Evolutionary conservation across 2,888 invertebrate genomes (phyloP).

Genomic region (Oasisia sp.): DNA sequence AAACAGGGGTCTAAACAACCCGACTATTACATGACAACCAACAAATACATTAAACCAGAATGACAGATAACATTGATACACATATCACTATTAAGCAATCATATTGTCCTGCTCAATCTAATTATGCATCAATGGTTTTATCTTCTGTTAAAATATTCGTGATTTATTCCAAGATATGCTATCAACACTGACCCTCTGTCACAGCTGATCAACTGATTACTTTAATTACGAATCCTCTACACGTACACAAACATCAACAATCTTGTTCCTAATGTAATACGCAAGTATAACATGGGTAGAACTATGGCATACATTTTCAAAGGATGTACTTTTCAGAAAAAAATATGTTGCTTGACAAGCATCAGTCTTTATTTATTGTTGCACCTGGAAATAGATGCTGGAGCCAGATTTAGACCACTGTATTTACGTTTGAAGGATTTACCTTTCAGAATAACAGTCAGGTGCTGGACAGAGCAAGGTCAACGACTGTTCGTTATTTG

Average conservation of each 20-base stretch:
- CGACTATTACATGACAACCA: not conserved
- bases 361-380: no score
- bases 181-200: not conserved
- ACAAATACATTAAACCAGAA: not conserved
- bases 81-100: not conserved
- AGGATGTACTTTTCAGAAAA: no score
- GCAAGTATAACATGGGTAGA: not conserved
- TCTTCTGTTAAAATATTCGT: not conserved
- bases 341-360: no score
- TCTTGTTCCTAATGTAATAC: not conserved
- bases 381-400: no score
- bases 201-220: not conserved
- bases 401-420: no score
- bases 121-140: not conserved
- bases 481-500: no score
- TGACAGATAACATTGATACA: not conserved
- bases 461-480: no score
- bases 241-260: not conserved
- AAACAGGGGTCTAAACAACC: not conserved
- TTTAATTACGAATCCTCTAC: slow-evolving; percentile 1
- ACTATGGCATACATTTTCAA: not conserved
- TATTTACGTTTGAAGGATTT: no score
- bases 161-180: not conserved
- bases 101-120: not conserved
- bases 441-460: no score